phyloP scores from a whole-genome alignment of 2,797 vertebrate genomes.

The Pseudocheirus occidentalis region DNA sequence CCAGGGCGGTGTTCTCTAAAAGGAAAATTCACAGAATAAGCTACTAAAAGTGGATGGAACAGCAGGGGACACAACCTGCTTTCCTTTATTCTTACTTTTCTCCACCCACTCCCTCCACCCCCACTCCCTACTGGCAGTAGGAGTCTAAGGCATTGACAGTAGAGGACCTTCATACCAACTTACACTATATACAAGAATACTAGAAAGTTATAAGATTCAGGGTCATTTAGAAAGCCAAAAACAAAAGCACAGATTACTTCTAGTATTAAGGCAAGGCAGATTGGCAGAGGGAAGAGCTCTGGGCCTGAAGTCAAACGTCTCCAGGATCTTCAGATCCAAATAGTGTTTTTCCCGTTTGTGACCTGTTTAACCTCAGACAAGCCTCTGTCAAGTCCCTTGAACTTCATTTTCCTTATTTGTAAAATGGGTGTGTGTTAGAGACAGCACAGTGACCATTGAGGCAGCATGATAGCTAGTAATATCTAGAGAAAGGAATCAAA shows the following conservation, averaged over 20 bases:
- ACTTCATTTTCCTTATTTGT: background rate
- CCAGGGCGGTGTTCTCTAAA: conserved; percentile 39
- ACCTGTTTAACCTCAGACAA: background rate
- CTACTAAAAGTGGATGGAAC: conserved; percentile 61
- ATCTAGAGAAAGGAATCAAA: background rate
- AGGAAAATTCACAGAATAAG: conserved; percentile 49
- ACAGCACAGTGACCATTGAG: background rate
- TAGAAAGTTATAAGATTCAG: conserved; percentile 9
- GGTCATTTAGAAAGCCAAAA: conserved; percentile 1
- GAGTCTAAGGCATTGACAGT: conserved; percentile 18
- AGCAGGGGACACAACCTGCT: conserved; percentile 62
- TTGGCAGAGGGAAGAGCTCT: background rate
- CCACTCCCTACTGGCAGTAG: background rate
- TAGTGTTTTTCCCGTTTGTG: background rate
- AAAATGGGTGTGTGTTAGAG: background rate
- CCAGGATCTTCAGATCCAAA: background rate
- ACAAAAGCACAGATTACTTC: background rate
- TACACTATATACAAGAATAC: conserved; percentile 24
- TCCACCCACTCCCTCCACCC: background rate
- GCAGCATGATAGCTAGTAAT: background rate
- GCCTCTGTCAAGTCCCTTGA: background rate
- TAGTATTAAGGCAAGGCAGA: background rate
- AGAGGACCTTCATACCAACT: conserved; percentile 46
- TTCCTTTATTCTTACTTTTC: conserved; percentile 4
- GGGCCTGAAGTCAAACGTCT: background rate